Evolutionary conservation across 92 coral and sea anemone genomes (phyloP), one percentile per base, ranked within the genome.

Genomic region (Phymanthus crucifer): DNA sequence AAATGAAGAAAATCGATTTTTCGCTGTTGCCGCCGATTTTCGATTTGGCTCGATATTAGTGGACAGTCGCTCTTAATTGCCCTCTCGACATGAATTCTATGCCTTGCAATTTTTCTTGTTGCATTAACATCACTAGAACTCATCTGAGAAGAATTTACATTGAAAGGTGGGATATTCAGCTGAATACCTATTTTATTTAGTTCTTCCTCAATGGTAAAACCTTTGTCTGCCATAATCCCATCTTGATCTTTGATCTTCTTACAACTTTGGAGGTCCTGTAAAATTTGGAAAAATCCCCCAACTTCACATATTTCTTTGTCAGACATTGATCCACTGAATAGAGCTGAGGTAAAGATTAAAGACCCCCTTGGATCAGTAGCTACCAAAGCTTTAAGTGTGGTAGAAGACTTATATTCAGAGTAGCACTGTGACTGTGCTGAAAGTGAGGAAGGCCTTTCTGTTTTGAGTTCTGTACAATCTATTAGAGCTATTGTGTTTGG

Each of bases 281-380:
- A 73, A 46, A 80, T 67, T 67, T 80, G 79, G 71, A 71, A 80
- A 38, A 80, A 80, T 31, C 81, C 79, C 48, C 61, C 43, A 47
- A 29, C 67, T 74, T 81, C 36, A 70, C 78, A 45, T 17, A 81
- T 66, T 19, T 52, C 54, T 33, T 81, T 81, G 46, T 81, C 85
- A 70, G 85, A 81, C 19, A 81, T 74, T 72, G 70, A 81, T 47
- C 80, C 85, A 70, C 80, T 81, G 76, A 81, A 81, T 46, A 81
- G 65, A 27, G 72, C 48, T 46, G 85, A 72, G 27, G 66, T 69
- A 81, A 46, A 81, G 37, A 72, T 72, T 45, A 81, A 50, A 29
- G 85, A 35, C 31, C 85, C 80, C 46, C 56, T 72, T 48, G 80
- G 80, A 19, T 81, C 85, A 81, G 78, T 50, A 56, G 78, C 85